A percentile compares a stretch with the other conserved stretches of the same genome.
These are phyloP conservation scores for Hydractinia echinata DNA, from an alignment of 30 jellyfish, hydroid and myxozoan genomes.

Conservation along the genomic window DNA sequence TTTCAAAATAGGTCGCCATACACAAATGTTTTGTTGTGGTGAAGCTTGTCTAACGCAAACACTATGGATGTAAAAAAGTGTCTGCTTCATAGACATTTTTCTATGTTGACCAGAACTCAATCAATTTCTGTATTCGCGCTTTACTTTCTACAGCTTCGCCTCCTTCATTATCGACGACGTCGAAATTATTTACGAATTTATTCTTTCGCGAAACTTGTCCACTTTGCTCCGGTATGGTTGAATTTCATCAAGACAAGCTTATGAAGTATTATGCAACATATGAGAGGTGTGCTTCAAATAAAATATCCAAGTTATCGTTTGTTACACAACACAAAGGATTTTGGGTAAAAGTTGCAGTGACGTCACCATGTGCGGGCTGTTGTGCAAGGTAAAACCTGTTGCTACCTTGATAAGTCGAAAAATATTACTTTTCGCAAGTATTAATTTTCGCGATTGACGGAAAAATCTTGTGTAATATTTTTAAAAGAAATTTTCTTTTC, in stretches of 20 bases:
- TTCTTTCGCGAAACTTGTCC: not conserved
- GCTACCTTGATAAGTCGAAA: no score
- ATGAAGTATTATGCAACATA: not conserved
- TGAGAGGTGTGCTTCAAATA: not conserved
- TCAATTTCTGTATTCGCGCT: not conserved
- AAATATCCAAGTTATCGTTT: slow-evolving; percentile 1
- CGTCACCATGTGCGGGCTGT: slow-evolving; percentile 20
- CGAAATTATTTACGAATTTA: not conserved
- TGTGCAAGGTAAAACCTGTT: not conserved
- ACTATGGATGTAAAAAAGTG: not conserved
- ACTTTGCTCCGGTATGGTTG: slow-evolving; percentile 16
- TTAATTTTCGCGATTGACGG: no score
- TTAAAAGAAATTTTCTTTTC: no score
- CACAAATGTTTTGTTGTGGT: no score
- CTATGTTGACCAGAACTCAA: not conserved
- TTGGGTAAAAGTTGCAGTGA: slow-evolving; percentile 9
- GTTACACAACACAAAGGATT: slow-evolving; percentile 5
- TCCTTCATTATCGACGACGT: not conserved
- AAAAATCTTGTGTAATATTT: no score
- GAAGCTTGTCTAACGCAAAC: no score
- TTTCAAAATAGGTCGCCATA: no score
- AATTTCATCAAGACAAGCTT: not conserved
- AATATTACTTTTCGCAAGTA: no score
- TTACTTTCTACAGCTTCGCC: not conserved
- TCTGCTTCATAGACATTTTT: not conserved